Evolutionary conservation across 2,888 invertebrate genomes (phyloP).

Genomic region (Cyclophora albipunctata): DNA sequence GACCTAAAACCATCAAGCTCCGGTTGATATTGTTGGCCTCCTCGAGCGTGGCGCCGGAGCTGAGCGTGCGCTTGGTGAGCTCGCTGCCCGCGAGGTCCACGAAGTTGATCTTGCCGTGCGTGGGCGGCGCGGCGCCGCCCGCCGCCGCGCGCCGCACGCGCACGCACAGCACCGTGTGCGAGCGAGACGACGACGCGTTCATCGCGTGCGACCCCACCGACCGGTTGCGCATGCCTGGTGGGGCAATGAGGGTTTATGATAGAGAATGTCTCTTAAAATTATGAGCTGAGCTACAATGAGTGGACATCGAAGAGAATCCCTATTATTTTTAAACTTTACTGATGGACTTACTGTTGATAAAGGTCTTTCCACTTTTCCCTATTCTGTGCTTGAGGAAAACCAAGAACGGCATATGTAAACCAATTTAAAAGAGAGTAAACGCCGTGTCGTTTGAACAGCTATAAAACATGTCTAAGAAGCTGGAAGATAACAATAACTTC

Average conservation of each 20-base stretch:
- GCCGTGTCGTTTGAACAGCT: too few species aligned
- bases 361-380: too few species aligned
- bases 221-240: slow-evolving; percentile 89
- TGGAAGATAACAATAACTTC: too few species aligned
- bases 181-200: slow-evolving; percentile 94
- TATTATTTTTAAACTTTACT: too few species aligned
- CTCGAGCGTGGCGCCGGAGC: slow-evolving; percentile 89
- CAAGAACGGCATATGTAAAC: too few species aligned
- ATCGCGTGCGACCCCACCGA: slow-evolving; percentile 93
- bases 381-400: too few species aligned
- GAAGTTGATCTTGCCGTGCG: slow-evolving; percentile 96
- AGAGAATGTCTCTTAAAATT: too few species aligned
- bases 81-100: slow-evolving; percentile 98
- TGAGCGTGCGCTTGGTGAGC: slow-evolving; percentile 93
- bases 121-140: slow-evolving; percentile 79
- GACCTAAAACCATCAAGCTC: slow-evolving; percentile 94
- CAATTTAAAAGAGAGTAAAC: too few species aligned
- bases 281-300: too few species aligned
- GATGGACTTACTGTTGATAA: too few species aligned
- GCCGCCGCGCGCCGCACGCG: slow-evolving; percentile 90
- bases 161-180: slow-evolving; percentile 93
- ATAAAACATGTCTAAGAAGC: too few species aligned
- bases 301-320: too few species aligned
- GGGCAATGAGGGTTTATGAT: not conserved
- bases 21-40: slow-evolving; percentile 98